Evolutionary conservation across 2,113 vertebrate genomes (phyloP).

Genomic region (Mugil cephalus): DNA sequence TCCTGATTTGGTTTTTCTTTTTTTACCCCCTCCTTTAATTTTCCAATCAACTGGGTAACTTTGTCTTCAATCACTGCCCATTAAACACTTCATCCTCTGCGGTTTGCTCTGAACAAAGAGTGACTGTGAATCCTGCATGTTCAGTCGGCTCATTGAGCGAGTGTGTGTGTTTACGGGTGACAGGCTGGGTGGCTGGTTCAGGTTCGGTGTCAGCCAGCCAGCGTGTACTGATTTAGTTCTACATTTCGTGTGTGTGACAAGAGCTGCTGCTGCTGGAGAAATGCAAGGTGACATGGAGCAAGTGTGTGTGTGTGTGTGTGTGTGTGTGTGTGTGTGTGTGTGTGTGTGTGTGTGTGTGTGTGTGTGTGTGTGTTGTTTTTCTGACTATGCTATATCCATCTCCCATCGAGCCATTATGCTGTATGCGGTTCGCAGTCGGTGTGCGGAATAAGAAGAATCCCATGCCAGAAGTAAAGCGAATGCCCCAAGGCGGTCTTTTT

Average conservation of each 20-base stretch:
- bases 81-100: neutral
- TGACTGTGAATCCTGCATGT: constrained; percentile 9
- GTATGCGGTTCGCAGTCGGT: constrained; percentile 15
- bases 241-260: neutral
- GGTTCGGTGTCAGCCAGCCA: constrained; percentile 4
- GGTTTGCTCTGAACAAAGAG: neutral
- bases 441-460: constrained; percentile 29
- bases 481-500: constrained; percentile 39
- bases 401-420: constrained; percentile 12
- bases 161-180: neutral
- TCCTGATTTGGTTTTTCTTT: constrained; percentile 16
- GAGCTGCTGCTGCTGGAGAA: neutral
- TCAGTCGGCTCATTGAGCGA: neutral
- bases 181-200: constrained; percentile 1
- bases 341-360: neutral
- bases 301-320: neutral
- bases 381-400: neutral
- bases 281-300: neutral
- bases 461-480: constrained; percentile 46
- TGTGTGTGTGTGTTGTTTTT: constrained; percentile 1
- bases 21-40: constrained; percentile 1
- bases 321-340: neutral
- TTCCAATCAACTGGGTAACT: neutral
- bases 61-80: neutral
- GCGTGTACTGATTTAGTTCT: constrained; percentile 8